These are phyloP conservation scores for Meloidogyne exigua DNA, from an alignment of 1,140 invertebrate species.

Conservation along the genomic window DNA sequence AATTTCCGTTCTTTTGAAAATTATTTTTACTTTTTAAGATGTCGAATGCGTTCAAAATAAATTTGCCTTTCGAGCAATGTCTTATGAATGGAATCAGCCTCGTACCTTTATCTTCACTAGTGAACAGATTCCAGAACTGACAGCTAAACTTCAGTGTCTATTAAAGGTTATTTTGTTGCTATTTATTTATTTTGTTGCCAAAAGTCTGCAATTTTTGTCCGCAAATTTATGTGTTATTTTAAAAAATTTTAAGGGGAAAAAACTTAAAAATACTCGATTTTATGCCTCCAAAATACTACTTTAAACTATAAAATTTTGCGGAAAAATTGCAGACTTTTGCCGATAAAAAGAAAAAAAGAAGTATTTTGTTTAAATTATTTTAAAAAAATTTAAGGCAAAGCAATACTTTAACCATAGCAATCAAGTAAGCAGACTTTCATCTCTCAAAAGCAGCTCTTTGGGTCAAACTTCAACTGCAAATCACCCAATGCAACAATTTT, in stretches of 20 bases:
- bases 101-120: conserved; percentile 37
- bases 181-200: too few species aligned
- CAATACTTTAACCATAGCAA: conserved; percentile 28
- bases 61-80: conserved; percentile 28
- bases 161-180: too few species aligned
- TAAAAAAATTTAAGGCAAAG: conserved; percentile 20
- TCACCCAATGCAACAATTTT: conserved; percentile 20
- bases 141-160: conserved; percentile 29
- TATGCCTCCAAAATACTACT: too few species aligned
- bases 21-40: not conserved
- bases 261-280: too few species aligned
- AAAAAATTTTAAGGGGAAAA: too few species aligned
- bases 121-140: conserved; percentile 36
- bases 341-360: too few species aligned
- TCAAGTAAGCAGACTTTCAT: conserved; percentile 18
- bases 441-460: conserved; percentile 21
- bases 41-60: conserved; percentile 31
- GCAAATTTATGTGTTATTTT: too few species aligned
- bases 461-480: conserved; percentile 15
- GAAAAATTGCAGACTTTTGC: too few species aligned
- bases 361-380: not conserved
- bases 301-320: too few species aligned
- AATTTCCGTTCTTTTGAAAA: too few species aligned
- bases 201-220: too few species aligned
- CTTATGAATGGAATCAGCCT: conserved; percentile 34